phyloP scores from a whole-genome alignment of 2,888 invertebrate genomes.

The Andrena haemorrhoa region DNA sequence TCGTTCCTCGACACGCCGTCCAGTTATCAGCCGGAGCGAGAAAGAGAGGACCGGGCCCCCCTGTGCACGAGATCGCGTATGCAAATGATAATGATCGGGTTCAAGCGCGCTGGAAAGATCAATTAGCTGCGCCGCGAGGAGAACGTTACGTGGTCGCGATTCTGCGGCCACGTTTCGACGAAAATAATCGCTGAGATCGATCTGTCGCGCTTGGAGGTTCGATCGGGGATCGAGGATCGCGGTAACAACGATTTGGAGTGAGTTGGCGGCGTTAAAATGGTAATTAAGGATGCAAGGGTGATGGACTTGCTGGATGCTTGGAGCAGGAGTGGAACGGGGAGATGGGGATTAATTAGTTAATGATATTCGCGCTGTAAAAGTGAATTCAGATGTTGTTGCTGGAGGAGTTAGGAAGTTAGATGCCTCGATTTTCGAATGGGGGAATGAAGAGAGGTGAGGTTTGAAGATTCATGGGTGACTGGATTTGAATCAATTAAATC shows the following conservation, averaged over 20 bases:
- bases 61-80: slow-evolving; percentile 75
- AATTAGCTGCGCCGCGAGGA: slow-evolving; percentile 77
- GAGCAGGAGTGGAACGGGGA: neutral
- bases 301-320: neutral
- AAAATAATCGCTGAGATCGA: slow-evolving; percentile 11
- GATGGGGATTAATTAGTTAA: neutral
- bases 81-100: slow-evolving; percentile 82
- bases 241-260: neutral
- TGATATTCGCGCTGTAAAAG: neutral
- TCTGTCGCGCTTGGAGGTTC: neutral
- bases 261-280: neutral
- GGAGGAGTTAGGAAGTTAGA: too few species aligned
- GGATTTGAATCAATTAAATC: too few species aligned
- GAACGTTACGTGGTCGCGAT: slow-evolving; percentile 67
- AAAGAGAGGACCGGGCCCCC: slow-evolving; percentile 64
- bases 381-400: too few species aligned
- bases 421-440: too few species aligned
- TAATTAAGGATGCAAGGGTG: neutral
- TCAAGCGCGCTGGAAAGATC: slow-evolving; percentile 83
- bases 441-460: too few species aligned
- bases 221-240: neutral
- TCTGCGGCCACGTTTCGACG: slow-evolving; percentile 15
- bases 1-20: neutral
- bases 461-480: too few species aligned
- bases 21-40: slow-evolving; percentile 25